Conservation (phyloP, 2,113 vertebrate genomes). For the Synchiropus splendidus region DNA sequence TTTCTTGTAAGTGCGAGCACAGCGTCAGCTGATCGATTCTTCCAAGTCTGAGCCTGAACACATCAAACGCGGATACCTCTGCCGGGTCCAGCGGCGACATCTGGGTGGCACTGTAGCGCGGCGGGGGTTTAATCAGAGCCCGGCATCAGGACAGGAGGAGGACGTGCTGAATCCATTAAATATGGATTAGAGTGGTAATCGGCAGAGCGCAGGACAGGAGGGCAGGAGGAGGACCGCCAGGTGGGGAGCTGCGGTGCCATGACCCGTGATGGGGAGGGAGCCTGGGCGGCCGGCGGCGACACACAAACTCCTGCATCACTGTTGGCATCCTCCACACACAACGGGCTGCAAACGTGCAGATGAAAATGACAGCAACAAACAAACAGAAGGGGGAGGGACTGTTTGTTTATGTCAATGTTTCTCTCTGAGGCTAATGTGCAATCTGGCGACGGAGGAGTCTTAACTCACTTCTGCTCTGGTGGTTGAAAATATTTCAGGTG, state of each 20-base stretch:
- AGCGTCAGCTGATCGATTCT: constrained; percentile 11
- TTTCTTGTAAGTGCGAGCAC: constrained; percentile 36
- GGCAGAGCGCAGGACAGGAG: constrained; percentile 32
- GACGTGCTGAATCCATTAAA: constrained; percentile 47
- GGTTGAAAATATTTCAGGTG: too few species aligned
- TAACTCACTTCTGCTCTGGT: too few species aligned
- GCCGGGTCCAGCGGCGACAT: constrained; percentile 30
- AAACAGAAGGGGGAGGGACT: too few species aligned
- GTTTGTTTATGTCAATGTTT: too few species aligned
- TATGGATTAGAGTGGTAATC: constrained; percentile 63
- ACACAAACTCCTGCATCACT: too few species aligned
- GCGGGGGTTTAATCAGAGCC: constrained; percentile 47
- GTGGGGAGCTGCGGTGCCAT: constrained; percentile 27
- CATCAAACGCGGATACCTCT: constrained; percentile 13
- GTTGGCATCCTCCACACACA: too few species aligned
- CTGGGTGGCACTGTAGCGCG: constrained; percentile 40
- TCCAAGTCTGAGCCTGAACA: constrained; percentile 15
- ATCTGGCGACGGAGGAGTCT: too few species aligned
- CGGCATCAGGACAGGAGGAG: constrained; percentile 27
- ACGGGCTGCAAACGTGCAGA: too few species aligned
- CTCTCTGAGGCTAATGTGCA: too few species aligned
- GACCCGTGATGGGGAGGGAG: constrained; percentile 1
- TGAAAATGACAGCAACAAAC: too few species aligned
- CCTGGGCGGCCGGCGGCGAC: too few species aligned
- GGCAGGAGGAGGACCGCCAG: constrained; percentile 34